Percentiles rank a stretch among this genome's conserved stretches.
These are phyloP conservation scores for Pristionchus arcanus DNA, from an alignment of 2,888 invertebrate species.

Conservation along the genomic window DNA sequence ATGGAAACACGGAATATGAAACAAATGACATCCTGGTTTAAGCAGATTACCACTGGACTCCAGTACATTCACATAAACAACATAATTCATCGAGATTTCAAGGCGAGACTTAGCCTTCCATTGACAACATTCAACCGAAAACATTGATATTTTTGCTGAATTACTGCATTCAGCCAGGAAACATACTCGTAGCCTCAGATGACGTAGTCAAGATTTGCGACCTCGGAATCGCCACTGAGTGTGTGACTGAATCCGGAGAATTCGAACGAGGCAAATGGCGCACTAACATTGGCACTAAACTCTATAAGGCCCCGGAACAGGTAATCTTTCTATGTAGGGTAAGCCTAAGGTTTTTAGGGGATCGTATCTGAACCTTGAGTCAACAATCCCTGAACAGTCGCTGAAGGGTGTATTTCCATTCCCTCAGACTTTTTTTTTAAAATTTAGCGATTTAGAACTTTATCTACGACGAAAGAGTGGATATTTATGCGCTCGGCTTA, in stretches of 20 bases:
- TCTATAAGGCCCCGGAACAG: constrained; percentile 12
- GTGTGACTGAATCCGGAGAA: background rate
- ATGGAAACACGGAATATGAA: background rate
- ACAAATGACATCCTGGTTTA: background rate
- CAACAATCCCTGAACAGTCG: too few relatives aligned
- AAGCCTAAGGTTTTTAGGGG: too few relatives aligned
- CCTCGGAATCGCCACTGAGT: background rate
- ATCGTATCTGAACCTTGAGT: too few relatives aligned
- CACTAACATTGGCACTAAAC: background rate
- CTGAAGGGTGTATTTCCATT: background rate
- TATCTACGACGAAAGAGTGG: background rate
- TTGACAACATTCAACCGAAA: too few relatives aligned
- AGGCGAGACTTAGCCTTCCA: background rate
- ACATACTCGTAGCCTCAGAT: background rate
- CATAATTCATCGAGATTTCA: background rate
- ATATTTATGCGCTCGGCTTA: background rate
- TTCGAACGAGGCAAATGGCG: background rate
- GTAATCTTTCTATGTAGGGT: too few relatives aligned
- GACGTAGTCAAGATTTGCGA: background rate
- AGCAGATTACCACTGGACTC: background rate
- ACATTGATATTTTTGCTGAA: too few relatives aligned
- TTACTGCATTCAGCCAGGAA: background rate
- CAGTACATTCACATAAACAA: background rate
- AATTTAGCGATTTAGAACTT: background rate
- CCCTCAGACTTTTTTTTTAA: too few relatives aligned